phyloP scores from a whole-genome alignment of 2,888 invertebrate species.

The Macrophya alboannulata region DNA sequence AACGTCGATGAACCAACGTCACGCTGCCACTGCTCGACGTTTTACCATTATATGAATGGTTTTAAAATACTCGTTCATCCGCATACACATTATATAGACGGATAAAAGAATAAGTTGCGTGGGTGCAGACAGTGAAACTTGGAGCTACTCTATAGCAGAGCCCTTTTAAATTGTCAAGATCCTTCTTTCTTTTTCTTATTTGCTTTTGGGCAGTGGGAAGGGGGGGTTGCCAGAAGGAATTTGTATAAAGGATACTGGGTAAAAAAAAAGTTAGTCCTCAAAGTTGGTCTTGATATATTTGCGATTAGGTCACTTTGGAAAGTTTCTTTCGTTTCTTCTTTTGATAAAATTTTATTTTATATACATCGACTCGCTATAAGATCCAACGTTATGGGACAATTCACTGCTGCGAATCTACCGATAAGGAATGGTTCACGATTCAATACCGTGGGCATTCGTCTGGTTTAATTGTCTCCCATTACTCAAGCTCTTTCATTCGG shows the following conservation, averaged over 20 bases:
- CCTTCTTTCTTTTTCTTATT: constrained; percentile 7
- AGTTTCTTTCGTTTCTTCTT: neutral
- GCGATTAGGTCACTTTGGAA: neutral
- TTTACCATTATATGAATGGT: neutral
- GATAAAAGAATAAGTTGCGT: neutral
- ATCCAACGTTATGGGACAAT: neutral
- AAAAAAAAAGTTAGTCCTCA: neutral
- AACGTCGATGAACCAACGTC: neutral
- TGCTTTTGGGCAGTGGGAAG: neutral
- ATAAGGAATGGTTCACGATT: neutral
- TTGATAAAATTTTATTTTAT: neutral
- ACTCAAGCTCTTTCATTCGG: constrained; percentile 25
- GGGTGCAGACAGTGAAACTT: constrained; percentile 27
- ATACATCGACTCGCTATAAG: neutral
- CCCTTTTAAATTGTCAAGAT: constrained; percentile 27
- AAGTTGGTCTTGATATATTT: neutral
- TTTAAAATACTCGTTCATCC: neutral
- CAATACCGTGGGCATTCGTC: constrained; percentile 10
- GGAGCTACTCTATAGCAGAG: constrained; percentile 15
- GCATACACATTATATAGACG: neutral
- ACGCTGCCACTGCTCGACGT: neutral
- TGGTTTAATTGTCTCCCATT: constrained; percentile 15
- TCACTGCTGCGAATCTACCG: constrained; percentile 15
- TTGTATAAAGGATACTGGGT: neutral
- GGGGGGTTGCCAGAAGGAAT: neutral